These are phyloP conservation scores for Anastatus disparis DNA, from an alignment of 1,140 invertebrate species.

Conservation along the genomic window DNA sequence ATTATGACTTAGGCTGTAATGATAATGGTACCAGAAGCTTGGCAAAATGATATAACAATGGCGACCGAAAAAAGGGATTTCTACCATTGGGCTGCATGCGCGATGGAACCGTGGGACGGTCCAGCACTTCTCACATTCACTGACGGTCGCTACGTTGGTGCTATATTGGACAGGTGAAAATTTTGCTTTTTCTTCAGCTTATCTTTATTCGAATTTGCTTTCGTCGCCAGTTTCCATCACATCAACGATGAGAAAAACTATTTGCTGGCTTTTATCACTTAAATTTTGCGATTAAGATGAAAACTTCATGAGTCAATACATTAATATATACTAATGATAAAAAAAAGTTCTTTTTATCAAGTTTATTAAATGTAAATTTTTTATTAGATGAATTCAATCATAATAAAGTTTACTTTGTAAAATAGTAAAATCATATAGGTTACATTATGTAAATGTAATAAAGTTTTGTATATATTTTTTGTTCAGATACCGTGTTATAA, in stretches of 20 bases:
- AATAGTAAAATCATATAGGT: too few species aligned
- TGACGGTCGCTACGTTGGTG: slow-evolving; percentile 97
- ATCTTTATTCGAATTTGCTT: slow-evolving; percentile 47
- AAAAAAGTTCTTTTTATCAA: too few species aligned
- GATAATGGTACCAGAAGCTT: slow-evolving; percentile 99
- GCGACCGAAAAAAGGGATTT: slow-evolving; percentile 91
- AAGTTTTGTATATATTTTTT: too few species aligned
- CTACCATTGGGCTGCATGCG: slow-evolving; percentile 96
- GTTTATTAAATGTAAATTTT: too few species aligned
- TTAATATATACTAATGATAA: too few species aligned
- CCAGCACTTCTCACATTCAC: slow-evolving; percentile 96
- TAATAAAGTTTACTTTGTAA: too few species aligned
- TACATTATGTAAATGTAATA: too few species aligned
- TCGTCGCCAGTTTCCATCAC: slow-evolving; percentile 43
- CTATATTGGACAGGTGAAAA: slow-evolving; percentile 79
- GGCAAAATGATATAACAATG: slow-evolving; percentile 97
- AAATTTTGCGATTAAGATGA: neutral
- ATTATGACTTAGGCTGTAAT: slow-evolving; percentile 82
- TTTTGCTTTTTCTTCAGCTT: slow-evolving; percentile 38
- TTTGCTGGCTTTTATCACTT: slow-evolving; percentile 5
- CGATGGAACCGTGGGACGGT: slow-evolving; percentile 99
- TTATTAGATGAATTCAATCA: too few species aligned
- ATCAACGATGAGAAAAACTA: slow-evolving; percentile 18
- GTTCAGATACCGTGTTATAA: too few species aligned
- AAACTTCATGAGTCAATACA: slow-evolving; percentile 28